phyloP scores from a whole-genome alignment of 2,113 vertebrate species.

The Vireo altiloquus region DNA sequence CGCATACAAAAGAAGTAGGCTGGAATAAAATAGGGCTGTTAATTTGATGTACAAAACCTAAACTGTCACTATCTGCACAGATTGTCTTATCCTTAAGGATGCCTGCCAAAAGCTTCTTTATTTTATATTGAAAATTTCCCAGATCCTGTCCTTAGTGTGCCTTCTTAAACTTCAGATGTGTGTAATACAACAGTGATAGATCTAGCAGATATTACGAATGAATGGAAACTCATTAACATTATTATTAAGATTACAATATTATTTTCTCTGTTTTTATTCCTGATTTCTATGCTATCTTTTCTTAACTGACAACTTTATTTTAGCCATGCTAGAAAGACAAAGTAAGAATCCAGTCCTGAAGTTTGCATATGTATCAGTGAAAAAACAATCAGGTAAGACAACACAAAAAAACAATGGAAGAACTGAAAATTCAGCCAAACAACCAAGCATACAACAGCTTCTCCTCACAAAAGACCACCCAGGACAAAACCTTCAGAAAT shows the following conservation, averaged over 20 bases:
- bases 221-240: background rate
- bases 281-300: background rate
- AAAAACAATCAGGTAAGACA: background rate
- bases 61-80: background rate
- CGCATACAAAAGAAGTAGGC: background rate
- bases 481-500: background rate
- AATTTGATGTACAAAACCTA: background rate
- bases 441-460: rapidly evolving
- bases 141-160: background rate
- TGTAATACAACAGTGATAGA: background rate
- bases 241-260: background rate
- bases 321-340: background rate
- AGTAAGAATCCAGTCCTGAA: background rate
- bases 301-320: background rate
- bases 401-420: background rate
- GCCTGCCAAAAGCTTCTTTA: background rate
- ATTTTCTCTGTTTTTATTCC: background rate
- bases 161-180: background rate
- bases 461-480: background rate
- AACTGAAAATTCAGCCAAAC: background rate
- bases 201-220: background rate
- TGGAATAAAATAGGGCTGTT: background rate
- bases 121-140: background rate
- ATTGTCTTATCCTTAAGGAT: background rate
- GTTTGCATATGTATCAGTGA: background rate